These are phyloP conservation scores for Aselliscus stoliczkanus DNA, from an alignment of 2,797 vertebrate species.

Conservation along the genomic window DNA sequence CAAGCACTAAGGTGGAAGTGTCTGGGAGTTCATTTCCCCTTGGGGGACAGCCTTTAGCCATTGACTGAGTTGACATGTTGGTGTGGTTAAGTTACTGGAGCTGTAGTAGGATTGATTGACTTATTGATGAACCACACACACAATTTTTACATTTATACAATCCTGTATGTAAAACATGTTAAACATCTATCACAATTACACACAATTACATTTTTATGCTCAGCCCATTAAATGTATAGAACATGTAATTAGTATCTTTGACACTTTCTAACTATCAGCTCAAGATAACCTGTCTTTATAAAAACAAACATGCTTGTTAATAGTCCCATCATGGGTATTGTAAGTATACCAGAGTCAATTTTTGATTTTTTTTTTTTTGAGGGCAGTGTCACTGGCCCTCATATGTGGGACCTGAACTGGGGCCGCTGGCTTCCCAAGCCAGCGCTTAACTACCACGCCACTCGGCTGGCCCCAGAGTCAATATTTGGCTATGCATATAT, in stretches of 20 bases:
- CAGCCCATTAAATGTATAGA: not conserved
- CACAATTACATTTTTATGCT: not conserved
- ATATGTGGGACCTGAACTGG: too few relatives aligned
- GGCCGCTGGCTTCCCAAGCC: too few relatives aligned
- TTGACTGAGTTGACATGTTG: not conserved
- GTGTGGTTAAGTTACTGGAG: not conserved
- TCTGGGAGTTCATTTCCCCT: not conserved
- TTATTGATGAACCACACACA: not conserved
- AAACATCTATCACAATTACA: constrained; percentile 20
- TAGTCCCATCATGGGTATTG: not conserved
- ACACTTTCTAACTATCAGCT: not conserved
- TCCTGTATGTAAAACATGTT: not conserved
- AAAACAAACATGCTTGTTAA: not conserved
- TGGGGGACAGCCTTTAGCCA: not conserved
- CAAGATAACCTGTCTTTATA: not conserved
- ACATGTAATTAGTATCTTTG: not conserved
- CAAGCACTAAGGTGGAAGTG: not conserved
- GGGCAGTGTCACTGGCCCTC: too few relatives aligned
- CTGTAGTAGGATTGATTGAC: not conserved
- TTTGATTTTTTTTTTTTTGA: too few relatives aligned
- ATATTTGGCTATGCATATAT: not conserved
- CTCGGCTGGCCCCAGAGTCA: too few relatives aligned
- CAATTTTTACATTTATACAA: not conserved
- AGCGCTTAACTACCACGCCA: too few relatives aligned
- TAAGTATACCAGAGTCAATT: not conserved